Conservation (phyloP, 2,113 vertebrate species). For the Passer domesticus region DNA sequence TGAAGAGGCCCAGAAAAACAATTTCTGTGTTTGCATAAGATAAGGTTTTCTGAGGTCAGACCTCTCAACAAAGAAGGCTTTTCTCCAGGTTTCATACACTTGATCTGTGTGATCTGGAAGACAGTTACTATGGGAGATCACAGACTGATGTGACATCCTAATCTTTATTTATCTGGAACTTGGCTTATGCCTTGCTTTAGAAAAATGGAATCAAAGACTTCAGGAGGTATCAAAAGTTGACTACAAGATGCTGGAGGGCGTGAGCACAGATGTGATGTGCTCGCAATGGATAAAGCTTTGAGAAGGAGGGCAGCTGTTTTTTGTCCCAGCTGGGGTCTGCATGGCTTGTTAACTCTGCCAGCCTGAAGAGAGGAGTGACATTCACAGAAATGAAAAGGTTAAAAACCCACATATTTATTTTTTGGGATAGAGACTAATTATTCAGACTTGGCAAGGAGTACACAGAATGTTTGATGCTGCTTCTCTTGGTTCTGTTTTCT, state of each 20-base stretch:
- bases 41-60: background rate
- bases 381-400: background rate
- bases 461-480: background rate
- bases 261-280: background rate
- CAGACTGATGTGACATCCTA: background rate
- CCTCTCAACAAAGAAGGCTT: background rate
- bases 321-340: background rate
- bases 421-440: background rate
- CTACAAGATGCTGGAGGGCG: background rate
- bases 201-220: background rate
- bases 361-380: background rate
- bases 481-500: background rate
- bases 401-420: background rate
- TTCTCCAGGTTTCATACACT: background rate
- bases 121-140: background rate
- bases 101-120: background rate
- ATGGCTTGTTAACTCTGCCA: background rate
- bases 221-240: background rate
- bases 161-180: background rate
- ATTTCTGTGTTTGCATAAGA: background rate
- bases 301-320: background rate
- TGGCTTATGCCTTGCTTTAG: background rate
- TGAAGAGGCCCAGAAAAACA: background rate
- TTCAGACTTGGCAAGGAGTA: background rate
- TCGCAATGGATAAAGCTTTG: background rate